phyloP scores from a whole-genome alignment of 2,113 vertebrate species.

The Psittacara wagleri region DNA sequence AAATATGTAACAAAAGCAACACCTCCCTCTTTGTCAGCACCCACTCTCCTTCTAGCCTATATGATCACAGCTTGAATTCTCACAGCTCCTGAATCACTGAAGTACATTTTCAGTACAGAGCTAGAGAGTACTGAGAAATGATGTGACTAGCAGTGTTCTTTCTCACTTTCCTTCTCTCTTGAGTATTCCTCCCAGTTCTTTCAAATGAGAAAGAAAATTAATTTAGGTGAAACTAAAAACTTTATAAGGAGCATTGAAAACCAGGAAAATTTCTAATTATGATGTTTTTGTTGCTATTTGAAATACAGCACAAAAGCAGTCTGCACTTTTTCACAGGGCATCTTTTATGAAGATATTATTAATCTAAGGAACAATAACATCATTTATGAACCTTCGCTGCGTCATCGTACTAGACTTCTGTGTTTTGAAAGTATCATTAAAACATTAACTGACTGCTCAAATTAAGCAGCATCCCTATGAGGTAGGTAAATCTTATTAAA shows the following conservation, averaged over 20 bases:
- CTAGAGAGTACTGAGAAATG: not conserved
- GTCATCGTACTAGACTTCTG: not conserved
- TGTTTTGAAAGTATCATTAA: not conserved
- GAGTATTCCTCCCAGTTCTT: not conserved
- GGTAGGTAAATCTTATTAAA: constrained; percentile 6
- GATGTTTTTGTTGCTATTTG: not conserved
- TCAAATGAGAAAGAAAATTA: not conserved
- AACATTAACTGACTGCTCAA: not conserved
- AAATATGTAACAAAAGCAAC: constrained; percentile 19
- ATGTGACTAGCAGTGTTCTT: not conserved
- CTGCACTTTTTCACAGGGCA: not conserved
- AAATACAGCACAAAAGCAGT: not conserved
- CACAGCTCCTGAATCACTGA: not conserved
- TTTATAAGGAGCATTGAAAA: not conserved
- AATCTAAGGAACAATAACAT: not conserved
- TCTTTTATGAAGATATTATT: not conserved
- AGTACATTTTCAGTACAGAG: not conserved
- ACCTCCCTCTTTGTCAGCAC: not conserved
- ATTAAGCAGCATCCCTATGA: not conserved
- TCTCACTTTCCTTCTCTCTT: not conserved
- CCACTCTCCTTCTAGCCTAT: not conserved
- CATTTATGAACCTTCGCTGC: not conserved
- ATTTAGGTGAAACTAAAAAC: not conserved
- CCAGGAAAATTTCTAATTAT: constrained; percentile 12
- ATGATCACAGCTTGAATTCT: constrained; percentile 17